Conservation (phyloP, 2,888 invertebrate species). For the Noctua fimbriata region DNA sequence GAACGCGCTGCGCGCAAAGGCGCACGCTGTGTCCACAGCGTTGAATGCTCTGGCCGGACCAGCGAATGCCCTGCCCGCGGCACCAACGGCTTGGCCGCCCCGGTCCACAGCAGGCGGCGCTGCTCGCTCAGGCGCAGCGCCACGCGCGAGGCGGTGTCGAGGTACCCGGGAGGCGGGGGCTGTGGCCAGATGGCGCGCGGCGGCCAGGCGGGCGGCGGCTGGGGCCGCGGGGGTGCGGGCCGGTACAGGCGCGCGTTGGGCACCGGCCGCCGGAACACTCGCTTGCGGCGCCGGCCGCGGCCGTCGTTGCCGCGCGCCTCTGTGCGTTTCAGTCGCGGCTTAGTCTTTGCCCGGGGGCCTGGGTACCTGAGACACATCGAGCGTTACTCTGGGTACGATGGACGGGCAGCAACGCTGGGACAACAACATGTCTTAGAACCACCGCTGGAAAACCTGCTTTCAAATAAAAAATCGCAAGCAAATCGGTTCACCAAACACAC, state of each 20-base stretch:
- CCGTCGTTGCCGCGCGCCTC: constrained; percentile 50
- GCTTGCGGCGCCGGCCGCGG: constrained; percentile 68
- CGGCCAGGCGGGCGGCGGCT: constrained; percentile 64
- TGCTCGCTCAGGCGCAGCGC: constrained; percentile 69
- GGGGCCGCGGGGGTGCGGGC: constrained; percentile 75
- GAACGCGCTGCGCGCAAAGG: constrained; percentile 44
- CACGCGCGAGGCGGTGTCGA: constrained; percentile 71
- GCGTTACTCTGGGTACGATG: neutral
- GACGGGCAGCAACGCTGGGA: neutral
- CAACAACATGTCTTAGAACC: no score
- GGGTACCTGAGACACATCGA: constrained; percentile 73
- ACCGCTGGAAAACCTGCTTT: no score
- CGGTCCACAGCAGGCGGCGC: constrained; percentile 58
- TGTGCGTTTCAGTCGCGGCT: constrained; percentile 33
- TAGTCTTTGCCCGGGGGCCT: constrained; percentile 59
- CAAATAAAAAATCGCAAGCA: no score
- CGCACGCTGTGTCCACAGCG: constrained; percentile 60
- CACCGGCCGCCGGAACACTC: constrained; percentile 72
- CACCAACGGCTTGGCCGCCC: constrained; percentile 33
- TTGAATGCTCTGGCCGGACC: constrained; percentile 23
- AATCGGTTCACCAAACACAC: no score
- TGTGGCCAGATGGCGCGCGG: constrained; percentile 72
- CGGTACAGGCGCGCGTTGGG: constrained; percentile 84
- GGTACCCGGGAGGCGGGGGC: constrained; percentile 67
- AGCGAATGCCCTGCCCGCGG: constrained; percentile 22